Evolutionary conservation across 2,797 vertebrate genomes (phyloP).

Genomic region (Xyrichtys novacula): DNA sequence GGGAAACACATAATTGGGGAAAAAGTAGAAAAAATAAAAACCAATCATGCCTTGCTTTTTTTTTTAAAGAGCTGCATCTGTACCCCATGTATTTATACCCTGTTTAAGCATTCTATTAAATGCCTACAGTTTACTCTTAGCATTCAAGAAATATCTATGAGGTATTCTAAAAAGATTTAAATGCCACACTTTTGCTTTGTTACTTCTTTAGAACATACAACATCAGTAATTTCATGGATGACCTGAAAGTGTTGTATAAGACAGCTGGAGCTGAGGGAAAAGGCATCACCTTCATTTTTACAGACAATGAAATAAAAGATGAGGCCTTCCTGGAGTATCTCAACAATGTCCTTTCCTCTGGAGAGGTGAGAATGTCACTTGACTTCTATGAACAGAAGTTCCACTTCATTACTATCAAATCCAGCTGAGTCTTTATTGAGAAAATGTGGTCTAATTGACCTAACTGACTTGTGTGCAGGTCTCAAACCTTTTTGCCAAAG

Average conservation of each 20-base stretch:
- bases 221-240: constrained; percentile 88
- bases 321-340: constrained; percentile 92
- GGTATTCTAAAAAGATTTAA: no score
- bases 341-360: constrained; percentile 92
- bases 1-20: no score
- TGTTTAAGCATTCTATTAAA: no score
- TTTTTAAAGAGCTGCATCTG: no score
- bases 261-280: constrained; percentile 88
- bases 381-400: neutral
- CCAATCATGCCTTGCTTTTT: no score
- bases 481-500: constrained; percentile 90
- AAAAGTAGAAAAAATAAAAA: no score
- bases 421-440: neutral
- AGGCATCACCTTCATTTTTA: constrained; percentile 91
- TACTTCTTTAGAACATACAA: constrained; percentile 85
- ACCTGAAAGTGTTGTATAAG: constrained; percentile 89
- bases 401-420: neutral
- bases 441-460: neutral
- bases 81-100: no score
- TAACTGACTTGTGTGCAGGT: constrained; percentile 87
- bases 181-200: no score
- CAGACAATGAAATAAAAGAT: constrained; percentile 93
- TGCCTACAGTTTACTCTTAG: no score
- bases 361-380: constrained; percentile 83
- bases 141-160: no score